Percentiles rank a stretch among this genome's conserved stretches.
Conservation (phyloP, 1,140 invertebrate species). For the Contarinia nasturtii region DNA sequence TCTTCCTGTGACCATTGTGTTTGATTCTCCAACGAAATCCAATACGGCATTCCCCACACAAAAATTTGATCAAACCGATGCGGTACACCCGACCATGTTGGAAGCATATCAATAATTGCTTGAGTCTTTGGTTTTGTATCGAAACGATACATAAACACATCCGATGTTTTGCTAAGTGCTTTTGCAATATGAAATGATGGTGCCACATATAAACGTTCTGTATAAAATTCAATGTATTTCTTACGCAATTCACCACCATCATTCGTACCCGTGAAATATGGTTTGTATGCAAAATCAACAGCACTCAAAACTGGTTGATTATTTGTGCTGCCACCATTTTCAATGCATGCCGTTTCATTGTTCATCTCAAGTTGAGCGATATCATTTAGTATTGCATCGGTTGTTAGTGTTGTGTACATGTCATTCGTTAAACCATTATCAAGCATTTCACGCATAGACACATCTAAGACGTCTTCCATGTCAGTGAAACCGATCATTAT, state of each 20-base stretch:
- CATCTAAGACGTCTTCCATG: constrained; percentile 50
- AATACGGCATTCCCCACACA: constrained; percentile 54
- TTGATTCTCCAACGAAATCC: constrained; percentile 27
- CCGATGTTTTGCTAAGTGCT: constrained; percentile 33
- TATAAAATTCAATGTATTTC: constrained; percentile 43
- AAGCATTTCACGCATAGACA: constrained; percentile 32
- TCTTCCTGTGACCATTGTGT: constrained; percentile 51
- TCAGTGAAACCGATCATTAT: constrained; percentile 53
- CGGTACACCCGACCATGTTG: constrained; percentile 53
- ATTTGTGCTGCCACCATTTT: constrained; percentile 38
- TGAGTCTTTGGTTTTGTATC: constrained; percentile 49
- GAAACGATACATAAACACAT: constrained; percentile 50
- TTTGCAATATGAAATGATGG: constrained; percentile 43
- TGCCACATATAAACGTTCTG: constrained; percentile 50
- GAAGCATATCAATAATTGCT: constrained; percentile 36
- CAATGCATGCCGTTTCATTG: constrained; percentile 26
- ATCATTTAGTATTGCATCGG: constrained; percentile 35
- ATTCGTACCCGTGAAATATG: constrained; percentile 32
- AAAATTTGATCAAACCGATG: constrained; percentile 62
- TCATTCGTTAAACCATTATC: constrained; percentile 28
- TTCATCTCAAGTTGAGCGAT: constrained; percentile 23
- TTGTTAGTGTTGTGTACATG: constrained; percentile 38
- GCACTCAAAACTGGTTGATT: constrained; percentile 49
- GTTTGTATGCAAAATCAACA: constrained; percentile 51
- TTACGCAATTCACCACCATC: constrained; percentile 34